Base-by-base conservation (phyloP, 1,140 invertebrate species). In the Ceratoteleas bidentatus region DNA sequence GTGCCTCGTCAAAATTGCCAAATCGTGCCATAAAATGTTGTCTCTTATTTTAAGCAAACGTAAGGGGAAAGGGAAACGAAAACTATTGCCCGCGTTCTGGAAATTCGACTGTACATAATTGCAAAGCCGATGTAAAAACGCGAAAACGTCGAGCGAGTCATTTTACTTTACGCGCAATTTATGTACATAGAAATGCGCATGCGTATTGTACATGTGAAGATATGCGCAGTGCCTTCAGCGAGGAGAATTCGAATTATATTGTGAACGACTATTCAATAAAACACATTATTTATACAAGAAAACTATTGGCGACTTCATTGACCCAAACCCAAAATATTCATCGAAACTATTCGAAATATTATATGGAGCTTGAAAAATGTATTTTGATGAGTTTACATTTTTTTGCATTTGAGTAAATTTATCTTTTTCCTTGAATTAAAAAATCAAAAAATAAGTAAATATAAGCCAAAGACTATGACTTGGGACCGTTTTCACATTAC, bases 211-310 rank as follows among this genome's bases (percentile, higher is more conserved):
- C 9, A 60, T 74, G 72, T 57, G 14, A 61, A 62, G 54, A 61
- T 52, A 61, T 61, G 56, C 50, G 33, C 45, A 53, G 66, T 78
- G 66, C 60, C 75, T 78, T 70, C 40, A 78, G 38, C 75, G 65
- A 64, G 32, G 34, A 76, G 52, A 77, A 70, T 79, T 60, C 60
- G 54, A 79, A 5, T 72, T 79, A 72, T 78, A 72, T 79, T 72
- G 66, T 78, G 32, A 79, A 72, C 56, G 32, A 56, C 45, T 81
- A 75, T 79, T 81, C 74, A 85, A 81, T 85, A 84, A 85, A 84
- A 83, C 76, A 65, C 47, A 81, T 84, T 81, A 86, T 85, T 85
- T 85, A 85, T 85, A 81, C 65, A 84, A 57, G 61, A 56, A 76
- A 43, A 43, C n/a, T 6, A 43, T 43, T 43, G 0, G 0, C n/a